phyloP scores from a whole-genome alignment of 2,888 invertebrate genomes.

The Biston stratarius region DNA sequence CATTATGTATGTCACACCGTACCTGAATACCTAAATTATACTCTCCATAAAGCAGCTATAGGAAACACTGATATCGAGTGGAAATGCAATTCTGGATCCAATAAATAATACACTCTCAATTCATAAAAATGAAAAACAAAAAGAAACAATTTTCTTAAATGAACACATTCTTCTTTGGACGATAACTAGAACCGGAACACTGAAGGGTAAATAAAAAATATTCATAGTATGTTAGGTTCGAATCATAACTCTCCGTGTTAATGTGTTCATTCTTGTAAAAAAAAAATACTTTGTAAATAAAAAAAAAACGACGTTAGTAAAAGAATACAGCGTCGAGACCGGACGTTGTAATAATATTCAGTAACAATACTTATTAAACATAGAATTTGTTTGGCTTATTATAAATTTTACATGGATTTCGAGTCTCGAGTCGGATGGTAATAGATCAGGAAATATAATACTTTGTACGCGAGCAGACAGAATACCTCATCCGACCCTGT shows the following conservation, averaged over 20 bases:
- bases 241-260: constrained; percentile 45
- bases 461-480: too few species aligned
- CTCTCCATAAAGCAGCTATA: constrained; percentile 44
- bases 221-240: constrained; percentile 58
- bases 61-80: constrained; percentile 59
- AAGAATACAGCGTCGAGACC: constrained; percentile 11
- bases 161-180: constrained; percentile 85
- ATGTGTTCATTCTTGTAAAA: constrained; percentile 51
- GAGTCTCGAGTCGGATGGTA: too few species aligned
- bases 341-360: constrained; percentile 20
- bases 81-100: constrained; percentile 83
- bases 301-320: constrained; percentile 30
- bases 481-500: too few species aligned
- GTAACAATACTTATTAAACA: not conserved
- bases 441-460: too few species aligned
- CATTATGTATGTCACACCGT: constrained; percentile 44
- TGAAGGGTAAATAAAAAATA: constrained; percentile 54
- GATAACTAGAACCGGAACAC: constrained; percentile 65
- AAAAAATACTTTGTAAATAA: constrained; percentile 26
- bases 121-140: constrained; percentile 62
- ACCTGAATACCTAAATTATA: constrained; percentile 57
- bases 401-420: too few species aligned
- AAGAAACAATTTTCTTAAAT: constrained; percentile 67
- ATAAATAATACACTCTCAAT: constrained; percentile 79
- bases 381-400: too few species aligned